phyloP scores from a whole-genome alignment of 2,797 vertebrate species.

The Ara ararauna region DNA sequence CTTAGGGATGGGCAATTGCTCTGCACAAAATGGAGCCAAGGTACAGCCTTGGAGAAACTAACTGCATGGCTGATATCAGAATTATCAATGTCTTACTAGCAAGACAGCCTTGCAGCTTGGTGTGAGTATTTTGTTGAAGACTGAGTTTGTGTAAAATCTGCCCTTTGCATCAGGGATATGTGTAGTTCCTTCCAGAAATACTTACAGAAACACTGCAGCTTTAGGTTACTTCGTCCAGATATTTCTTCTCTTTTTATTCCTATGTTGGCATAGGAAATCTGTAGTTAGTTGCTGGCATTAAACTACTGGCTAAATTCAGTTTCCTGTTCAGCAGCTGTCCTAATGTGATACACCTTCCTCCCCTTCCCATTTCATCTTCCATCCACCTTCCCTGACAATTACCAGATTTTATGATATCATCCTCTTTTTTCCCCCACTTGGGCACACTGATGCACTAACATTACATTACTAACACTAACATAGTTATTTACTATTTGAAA shows the following conservation, averaged over 20 bases:
- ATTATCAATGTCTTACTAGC: neutral
- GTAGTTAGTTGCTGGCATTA: neutral
- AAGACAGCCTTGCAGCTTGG: neutral
- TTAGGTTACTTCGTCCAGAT: neutral
- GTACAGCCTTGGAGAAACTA: neutral
- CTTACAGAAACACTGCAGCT: neutral
- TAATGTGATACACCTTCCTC: neutral
- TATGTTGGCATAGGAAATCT: neutral
- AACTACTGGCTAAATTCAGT: neutral
- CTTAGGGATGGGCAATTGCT: neutral
- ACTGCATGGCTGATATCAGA: neutral
- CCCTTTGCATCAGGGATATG: neutral
- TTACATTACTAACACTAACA: too few species aligned
- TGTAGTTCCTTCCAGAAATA: neutral
- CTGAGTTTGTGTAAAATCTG: neutral
- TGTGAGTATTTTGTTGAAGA: neutral
- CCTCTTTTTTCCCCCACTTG: neutral
- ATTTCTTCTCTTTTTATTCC: neutral
- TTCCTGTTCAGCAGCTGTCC: neutral
- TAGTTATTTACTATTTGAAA: neutral
- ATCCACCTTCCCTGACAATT: neutral
- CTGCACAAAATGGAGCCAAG: constrained; percentile 13
- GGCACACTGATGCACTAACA: neutral
- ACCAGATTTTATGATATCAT: neutral
- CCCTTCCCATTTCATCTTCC: neutral